Evolutionary conservation across 1,140 invertebrate genomes (phyloP), one percentile per base, ranked within the genome.

Genomic region (Brachionus rotundiformis): DNA sequence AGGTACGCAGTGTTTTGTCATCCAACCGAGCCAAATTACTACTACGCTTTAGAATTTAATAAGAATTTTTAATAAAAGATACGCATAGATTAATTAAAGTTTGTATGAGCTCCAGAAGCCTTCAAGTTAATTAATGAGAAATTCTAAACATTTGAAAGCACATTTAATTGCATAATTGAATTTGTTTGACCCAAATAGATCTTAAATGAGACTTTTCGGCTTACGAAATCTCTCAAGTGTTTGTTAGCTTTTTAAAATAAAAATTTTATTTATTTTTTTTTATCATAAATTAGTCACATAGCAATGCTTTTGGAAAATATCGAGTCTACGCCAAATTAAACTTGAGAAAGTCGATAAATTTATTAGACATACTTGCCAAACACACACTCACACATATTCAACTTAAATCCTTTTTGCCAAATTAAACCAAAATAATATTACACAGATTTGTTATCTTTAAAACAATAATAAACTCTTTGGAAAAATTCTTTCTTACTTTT

Each of bases 161-260:
- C 47, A 54, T 54, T 54, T 19, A 54, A 19, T 54, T 54, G 47
- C 47, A 54, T 19, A 54, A 54, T 54, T 54, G 47, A 54, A 54
- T 54, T 54, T 54, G 19, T 54, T 54, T 54, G 47, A 54, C 47
- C 47, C 47, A 54, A 54, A 54, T 54, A 54, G 47, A n/a, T 54
- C 19, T 8, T 7, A 54, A 54, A 54, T 54, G 16, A 54, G 47
- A 54, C 47, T 54, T 54, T 54, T 54, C 47, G 47, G 47, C 47
- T 54, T 54, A 54, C 47, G 47, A 54, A 54, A 54, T 54, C 47
- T 54, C 16, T 54, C 47, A 54, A 54, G 47, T 54, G 47, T 54
- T 54, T 54, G 47, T 16, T 25, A 54, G 19, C 19, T 54, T 19
- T 54, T 23, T 54, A n/a, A n/a, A n/a, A n/a, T n/a, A n/a, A n/a